Evolutionary conservation across 2,113 vertebrate genomes (phyloP).

Genomic region (Bos javanicus): DNA sequence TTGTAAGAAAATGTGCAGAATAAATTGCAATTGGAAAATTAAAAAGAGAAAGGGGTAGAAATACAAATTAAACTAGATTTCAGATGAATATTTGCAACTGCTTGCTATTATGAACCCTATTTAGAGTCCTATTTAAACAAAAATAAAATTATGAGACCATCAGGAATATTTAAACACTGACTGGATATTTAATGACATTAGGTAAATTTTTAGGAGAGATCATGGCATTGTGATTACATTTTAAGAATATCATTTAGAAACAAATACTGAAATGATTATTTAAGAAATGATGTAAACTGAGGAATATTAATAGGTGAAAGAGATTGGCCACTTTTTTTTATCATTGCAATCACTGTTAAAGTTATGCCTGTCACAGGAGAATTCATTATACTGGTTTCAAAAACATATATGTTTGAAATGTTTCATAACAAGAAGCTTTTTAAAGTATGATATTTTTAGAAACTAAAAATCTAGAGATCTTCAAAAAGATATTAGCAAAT

Average conservation of each 20-base stretch:
- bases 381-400: neutral
- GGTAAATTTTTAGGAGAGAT: neutral
- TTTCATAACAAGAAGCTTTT: neutral
- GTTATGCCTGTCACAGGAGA: neutral
- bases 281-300: neutral
- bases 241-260: neutral
- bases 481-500: neutral
- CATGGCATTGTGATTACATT: neutral
- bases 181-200: neutral
- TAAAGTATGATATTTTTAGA: neutral
- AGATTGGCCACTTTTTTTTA: neutral
- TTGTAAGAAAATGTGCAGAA: neutral
- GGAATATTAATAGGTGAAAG: neutral
- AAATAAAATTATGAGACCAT: neutral
- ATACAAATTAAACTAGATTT: neutral
- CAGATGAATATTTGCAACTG: neutral
- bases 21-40: neutral
- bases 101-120: neutral
- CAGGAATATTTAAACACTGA: neutral
- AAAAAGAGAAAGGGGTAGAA: neutral
- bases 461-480: neutral
- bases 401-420: neutral
- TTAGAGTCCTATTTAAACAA: neutral
- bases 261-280: neutral
- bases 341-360: neutral